These are phyloP conservation scores for Rambutsinella grinnellia DNA, from an alignment of 2,888 invertebrate species.

Conservation along the genomic window DNA sequence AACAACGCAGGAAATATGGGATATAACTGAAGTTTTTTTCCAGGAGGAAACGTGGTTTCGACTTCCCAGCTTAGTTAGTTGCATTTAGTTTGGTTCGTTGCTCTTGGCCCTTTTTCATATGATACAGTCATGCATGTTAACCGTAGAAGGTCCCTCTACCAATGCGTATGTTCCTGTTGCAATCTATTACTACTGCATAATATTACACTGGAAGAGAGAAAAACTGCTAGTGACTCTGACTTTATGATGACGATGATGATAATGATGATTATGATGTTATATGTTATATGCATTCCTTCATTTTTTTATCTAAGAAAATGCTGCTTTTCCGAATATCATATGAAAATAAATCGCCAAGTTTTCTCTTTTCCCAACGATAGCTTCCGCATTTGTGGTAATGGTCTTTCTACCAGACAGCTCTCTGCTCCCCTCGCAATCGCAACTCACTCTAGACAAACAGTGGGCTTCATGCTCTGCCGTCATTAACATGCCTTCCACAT, in stretches of 20 bases:
- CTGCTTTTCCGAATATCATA: too few relatives aligned
- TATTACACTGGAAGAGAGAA: too few relatives aligned
- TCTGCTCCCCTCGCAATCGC: background rate
- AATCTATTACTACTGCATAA: background rate
- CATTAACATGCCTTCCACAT: slow-evolving; percentile 52
- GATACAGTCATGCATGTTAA: background rate
- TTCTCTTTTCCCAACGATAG: background rate
- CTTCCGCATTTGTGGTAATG: slow-evolving; percentile 48
- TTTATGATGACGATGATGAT: background rate
- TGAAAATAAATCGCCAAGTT: too few relatives aligned
- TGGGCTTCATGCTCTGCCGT: slow-evolving; percentile 34
- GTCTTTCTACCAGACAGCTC: slow-evolving; percentile 15
- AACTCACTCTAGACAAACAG: too few relatives aligned
- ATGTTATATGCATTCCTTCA: background rate
- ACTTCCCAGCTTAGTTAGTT: slow-evolving; percentile 52
- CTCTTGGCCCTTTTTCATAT: slow-evolving; percentile 40
- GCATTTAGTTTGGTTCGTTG: slow-evolving; percentile 52
- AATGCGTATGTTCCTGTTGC: background rate
- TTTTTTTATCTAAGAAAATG: too few relatives aligned
- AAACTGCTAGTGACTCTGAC: too few relatives aligned
- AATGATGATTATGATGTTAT: background rate
- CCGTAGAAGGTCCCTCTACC: background rate
- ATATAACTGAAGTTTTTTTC: background rate
- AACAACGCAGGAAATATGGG: too few relatives aligned
- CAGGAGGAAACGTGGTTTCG: slow-evolving; percentile 36